Evolutionary conservation across 2,113 vertebrate genomes (phyloP), one percentile per base, ranked within the genome.

Genomic region (Vidua chalybeata): DNA sequence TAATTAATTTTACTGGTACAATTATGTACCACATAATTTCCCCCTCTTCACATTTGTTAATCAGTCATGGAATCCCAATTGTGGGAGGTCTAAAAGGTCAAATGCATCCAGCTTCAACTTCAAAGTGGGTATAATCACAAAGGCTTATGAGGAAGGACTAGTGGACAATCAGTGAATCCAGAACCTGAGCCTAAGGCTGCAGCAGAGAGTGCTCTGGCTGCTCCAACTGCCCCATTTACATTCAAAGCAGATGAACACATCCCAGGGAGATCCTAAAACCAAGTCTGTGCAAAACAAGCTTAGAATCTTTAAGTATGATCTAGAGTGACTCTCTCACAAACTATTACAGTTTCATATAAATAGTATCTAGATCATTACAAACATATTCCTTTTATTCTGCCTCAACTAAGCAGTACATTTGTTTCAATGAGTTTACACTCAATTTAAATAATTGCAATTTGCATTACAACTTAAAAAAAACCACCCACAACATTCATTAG

Each of bases 11-110:
- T 62, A 62, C 61, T 54, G 24, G 15, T 21, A 28, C 24, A 66
- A 71, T 48, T 86, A 69, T 35, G 35, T 35, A 35, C 35, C 35
- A 35, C 35, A 35, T 35, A 35, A 35, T 35, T 59, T 22, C 23
- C 8, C 8, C 6, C n/a, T 33, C 31, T 61, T 24, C 35, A 69
- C 67, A 20, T 82, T 69, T 93, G 55, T 83, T 96, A 89, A 94
- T 90, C 89, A 82, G 54, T 90, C 23, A 73, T 3, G 26, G 80
- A 89, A 94, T 91, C 90, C 52, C 77, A 90, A 56, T 81, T 84
- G 58, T 48, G 27, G 18, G 41, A 95, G 71, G 90, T 91, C 56
- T 90, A 43, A 93, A 92, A 90, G 90, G 86, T 87, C 94, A 95
- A 59, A 89, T 30, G 43, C 12, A 87, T 2, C 5, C 49, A 96